These are phyloP conservation scores for Chymomyza amoena DNA, from an alignment of 2,888 invertebrate genomes.

Conservation along the genomic window DNA sequence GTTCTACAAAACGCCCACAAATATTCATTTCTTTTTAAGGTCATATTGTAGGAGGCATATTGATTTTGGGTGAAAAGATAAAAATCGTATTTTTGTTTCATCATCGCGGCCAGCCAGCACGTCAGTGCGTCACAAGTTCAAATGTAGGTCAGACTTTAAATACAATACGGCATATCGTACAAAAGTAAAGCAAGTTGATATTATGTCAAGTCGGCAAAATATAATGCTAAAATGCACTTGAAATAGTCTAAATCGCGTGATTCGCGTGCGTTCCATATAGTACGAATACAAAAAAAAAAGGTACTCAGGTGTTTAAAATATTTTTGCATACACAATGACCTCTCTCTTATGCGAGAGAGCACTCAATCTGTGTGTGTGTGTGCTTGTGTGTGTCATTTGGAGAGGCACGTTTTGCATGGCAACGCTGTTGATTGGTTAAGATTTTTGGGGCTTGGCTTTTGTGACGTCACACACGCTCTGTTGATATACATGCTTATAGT, in stretches of 20 bases:
- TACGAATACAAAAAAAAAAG: constrained; percentile 19
- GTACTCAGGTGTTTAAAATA: background rate
- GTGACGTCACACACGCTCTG: constrained; percentile 65
- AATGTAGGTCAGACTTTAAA: constrained; percentile 58
- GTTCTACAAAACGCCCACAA: background rate
- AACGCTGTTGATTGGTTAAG: constrained; percentile 58
- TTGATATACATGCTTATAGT: constrained; percentile 8
- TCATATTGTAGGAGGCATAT: constrained; percentile 20
- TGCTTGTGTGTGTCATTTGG: background rate
- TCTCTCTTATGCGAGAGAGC: constrained; percentile 2
- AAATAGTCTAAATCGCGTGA: constrained; percentile 58
- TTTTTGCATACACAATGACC: background rate
- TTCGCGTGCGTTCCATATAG: constrained; percentile 33
- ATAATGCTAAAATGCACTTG: constrained; percentile 45
- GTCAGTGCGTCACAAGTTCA: constrained; percentile 52
- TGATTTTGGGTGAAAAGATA: constrained; percentile 41
- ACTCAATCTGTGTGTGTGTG: constrained; percentile 13
- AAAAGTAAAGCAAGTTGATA: background rate
- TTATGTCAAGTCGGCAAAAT: constrained; percentile 53
- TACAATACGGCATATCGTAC: constrained; percentile 12
- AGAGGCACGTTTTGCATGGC: constrained; percentile 49
- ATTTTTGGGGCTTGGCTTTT: constrained; percentile 71
- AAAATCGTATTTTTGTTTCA: constrained; percentile 24
- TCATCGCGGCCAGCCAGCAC: background rate
- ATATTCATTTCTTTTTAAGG: background rate